Evolutionary conservation across 2,797 vertebrate genomes (phyloP).

Genomic region (Pristis pectinata): DNA sequence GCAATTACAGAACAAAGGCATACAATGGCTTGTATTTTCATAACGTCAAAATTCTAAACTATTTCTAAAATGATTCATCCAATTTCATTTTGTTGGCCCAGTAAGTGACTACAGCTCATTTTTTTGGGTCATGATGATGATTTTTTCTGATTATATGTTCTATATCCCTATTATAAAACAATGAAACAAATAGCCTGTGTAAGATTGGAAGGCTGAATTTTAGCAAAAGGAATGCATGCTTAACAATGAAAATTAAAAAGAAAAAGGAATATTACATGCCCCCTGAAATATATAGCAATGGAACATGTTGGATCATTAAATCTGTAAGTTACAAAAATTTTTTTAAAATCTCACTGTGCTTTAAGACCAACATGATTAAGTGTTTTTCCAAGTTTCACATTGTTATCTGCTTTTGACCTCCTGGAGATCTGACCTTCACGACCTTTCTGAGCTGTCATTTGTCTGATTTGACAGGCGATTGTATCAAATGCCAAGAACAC

Average conservation of each 20-base stretch:
- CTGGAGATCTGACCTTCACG: conserved; percentile 52
- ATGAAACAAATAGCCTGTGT: neutral
- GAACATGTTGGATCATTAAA: neutral
- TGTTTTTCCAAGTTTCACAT: conserved; percentile 59
- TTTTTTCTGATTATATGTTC: neutral
- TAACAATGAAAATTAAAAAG: neutral
- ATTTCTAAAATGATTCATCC: neutral
- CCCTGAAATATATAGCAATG: neutral
- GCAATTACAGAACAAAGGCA: neutral
- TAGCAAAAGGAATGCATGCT: neutral
- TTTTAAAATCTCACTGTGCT: conserved; percentile 13
- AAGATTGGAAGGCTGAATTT: neutral
- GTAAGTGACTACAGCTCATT: neutral
- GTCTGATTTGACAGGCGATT: conserved; percentile 48
- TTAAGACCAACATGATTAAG: conserved; percentile 56
- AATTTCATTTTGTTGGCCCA: neutral
- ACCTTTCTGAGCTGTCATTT: conserved; percentile 52
- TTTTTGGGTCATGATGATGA: neutral
- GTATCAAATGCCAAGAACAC: conserved; percentile 39
- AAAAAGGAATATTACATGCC: neutral
- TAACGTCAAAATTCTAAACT: neutral
- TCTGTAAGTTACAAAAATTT: neutral
- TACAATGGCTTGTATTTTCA: neutral
- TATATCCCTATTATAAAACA: neutral
- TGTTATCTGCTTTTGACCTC: conserved; percentile 56